Evolutionary conservation across 1,140 invertebrate species (phyloP), one percentile per base, ranked within the genome.

Genomic region (Acromyrmex charruanus): DNA sequence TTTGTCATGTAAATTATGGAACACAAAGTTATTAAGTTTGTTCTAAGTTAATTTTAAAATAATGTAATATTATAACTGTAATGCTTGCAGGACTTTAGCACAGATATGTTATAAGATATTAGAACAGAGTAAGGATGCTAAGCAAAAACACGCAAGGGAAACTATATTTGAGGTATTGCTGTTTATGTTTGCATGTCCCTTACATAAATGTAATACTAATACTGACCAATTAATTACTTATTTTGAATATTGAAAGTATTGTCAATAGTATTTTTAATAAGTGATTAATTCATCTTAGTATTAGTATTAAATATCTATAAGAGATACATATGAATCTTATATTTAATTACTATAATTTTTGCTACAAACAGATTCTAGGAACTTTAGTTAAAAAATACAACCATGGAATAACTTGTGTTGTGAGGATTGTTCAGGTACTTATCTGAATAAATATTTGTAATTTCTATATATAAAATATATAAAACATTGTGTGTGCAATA

Each of bases 351-450:
- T 51, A 68, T 44, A 63, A 49, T 16, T 53, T 53, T 75, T 25
- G 5, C 51, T 77, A 68, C 68, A 69, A 97, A 93, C 96, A 98
- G 95, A 97, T 98, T 82, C 94, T 99, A 65, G 98, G 97, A 25
- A 96, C 96, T n/a, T 95, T 98, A 28, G 97, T 98, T 31, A 98
- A 98, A 92, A 96, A 96, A 61, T 98, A 98, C 92, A 98, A 98
- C 91, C 98, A 99, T 95, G 97, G 96, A 0, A 95, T 97, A 21
- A 96, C 96, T 59, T 97, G 97, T 90, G 95, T 96, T 44, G 96
- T 97, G 35, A 97, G 96, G 95, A 95, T 97, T 87, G 96, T 97
- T 84, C 96, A 97, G 96, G 97, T 97, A 94, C 88, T 51, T 49
- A 2, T 63, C 7, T 55, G 10, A 59, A n/a, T 75, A 25, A 71